These are phyloP conservation scores for Carabus problematicus DNA, from an alignment of 2,888 invertebrate species.

Conservation along the genomic window DNA sequence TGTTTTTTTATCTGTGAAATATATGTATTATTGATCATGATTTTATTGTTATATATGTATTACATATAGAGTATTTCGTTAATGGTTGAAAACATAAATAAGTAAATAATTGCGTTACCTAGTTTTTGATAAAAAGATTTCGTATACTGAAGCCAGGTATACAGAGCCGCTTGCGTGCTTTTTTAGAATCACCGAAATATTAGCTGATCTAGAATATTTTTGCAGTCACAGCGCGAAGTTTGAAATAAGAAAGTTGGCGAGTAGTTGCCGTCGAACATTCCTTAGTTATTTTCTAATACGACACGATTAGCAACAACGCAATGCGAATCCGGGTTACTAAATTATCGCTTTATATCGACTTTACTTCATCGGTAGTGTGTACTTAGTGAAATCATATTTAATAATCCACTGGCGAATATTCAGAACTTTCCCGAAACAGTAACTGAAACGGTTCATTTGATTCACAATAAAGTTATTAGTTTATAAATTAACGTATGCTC, in stretches of 20 bases:
- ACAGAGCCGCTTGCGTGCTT: slow-evolving; percentile 32
- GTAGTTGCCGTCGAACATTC: slow-evolving; percentile 31
- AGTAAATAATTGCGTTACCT: too few relatives aligned
- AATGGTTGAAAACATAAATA: too few relatives aligned
- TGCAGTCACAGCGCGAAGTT: slow-evolving; percentile 22
- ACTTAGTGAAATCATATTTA: too few relatives aligned
- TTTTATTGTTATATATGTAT: too few relatives aligned
- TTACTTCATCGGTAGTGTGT: too few relatives aligned
- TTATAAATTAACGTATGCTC: too few relatives aligned
- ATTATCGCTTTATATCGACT: background rate
- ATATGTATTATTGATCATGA: too few relatives aligned
- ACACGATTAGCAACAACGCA: slow-evolving; percentile 34
- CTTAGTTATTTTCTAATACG: slow-evolving; percentile 33
- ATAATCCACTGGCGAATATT: background rate
- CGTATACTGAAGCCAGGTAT: too few relatives aligned
- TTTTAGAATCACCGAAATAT: slow-evolving; percentile 26
- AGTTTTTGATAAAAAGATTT: too few relatives aligned
- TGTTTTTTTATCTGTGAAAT: too few relatives aligned
- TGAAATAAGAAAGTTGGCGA: slow-evolving; percentile 24
- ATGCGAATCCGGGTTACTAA: slow-evolving; percentile 32
- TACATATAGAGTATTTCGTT: too few relatives aligned
- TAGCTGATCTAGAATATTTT: slow-evolving; percentile 38
- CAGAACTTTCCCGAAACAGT: background rate
- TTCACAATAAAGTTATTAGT: slow-evolving; percentile 42
- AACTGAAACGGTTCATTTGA: slow-evolving; percentile 23